Conservation (phyloP, 2,888 invertebrate species). For the Tetheella fluctuosa region DNA sequence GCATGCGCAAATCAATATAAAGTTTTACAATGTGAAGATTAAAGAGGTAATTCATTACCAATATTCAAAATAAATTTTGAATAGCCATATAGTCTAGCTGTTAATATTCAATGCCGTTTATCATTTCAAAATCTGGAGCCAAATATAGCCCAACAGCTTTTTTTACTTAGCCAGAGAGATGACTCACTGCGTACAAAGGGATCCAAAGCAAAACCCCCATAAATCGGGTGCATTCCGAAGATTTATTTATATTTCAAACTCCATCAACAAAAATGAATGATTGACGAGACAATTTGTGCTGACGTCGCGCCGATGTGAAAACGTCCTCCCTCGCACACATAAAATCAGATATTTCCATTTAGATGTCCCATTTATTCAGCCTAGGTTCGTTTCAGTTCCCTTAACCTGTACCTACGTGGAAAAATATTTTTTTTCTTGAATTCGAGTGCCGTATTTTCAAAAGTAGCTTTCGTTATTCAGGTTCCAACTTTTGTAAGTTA, state of each 20-base stretch:
- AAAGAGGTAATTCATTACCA: not conserved
- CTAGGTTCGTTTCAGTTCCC: not conserved
- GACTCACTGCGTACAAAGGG: not conserved
- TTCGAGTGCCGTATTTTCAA: not conserved
- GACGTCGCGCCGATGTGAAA: not conserved
- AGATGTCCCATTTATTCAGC: conserved; percentile 9
- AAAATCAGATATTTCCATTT: conserved; percentile 12
- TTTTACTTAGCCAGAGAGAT: too few relatives aligned
- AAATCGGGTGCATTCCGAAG: not conserved
- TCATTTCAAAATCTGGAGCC: too few relatives aligned
- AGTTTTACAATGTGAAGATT: conserved; percentile 2
- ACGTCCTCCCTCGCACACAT: not conserved
- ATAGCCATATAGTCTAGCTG: too few relatives aligned
- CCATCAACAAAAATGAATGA: not conserved
- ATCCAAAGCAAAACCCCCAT: not conserved
- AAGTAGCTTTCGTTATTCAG: too few relatives aligned
- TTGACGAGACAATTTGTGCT: conserved; percentile 2
- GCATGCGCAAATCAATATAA: conserved; percentile 17
- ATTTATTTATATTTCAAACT: not conserved
- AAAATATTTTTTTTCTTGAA: not conserved
- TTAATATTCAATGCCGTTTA: too few relatives aligned
- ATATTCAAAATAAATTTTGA: too few relatives aligned
- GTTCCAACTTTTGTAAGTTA: too few relatives aligned
- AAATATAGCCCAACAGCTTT: too few relatives aligned
- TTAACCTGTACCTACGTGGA: not conserved